Base-by-base conservation (phyloP, 2,797 vertebrate species). In the Sebastes oblongus region DNA sequence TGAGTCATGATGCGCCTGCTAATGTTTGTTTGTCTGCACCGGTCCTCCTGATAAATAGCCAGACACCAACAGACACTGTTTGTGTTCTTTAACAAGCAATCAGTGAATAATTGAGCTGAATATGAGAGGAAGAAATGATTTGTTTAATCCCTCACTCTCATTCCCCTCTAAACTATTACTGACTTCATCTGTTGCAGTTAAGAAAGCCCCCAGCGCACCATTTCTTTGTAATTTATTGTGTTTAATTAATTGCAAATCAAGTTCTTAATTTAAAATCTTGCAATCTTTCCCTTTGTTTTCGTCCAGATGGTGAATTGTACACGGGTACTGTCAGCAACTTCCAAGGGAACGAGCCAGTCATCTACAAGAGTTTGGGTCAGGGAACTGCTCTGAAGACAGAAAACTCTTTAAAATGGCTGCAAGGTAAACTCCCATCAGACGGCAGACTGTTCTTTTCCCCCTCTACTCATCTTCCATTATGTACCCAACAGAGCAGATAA, bases 381-480 rank as follows among this genome's bases (percentile, higher is more conserved):
- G 97, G 97, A 76, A 96, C 97, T 1, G 92, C 96, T 72, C 93
- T 98, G 89, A 99, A 99, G 93, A 99, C 97, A 0, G 98, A 99
- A 88, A 98, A 97, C 92, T 98, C 98, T 88, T 96, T 98, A 93
- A 98, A 95, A 94, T 99, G 98, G 98, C 95, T 99, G 67, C 97
- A 98, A 95, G 98, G 98, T 99, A 93, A 36, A 89, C 39, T 72
- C 58, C 75, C 75, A 66, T 75, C 62, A 60, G 72, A 81, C 46
- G 32, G 65, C 39, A 55, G 30, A n/a, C 18, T 34, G 9, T 60
- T 65, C 25, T 54, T 24, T 18, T 30, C 13, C 6, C 9, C 8
- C 34, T 66, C 29, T 27, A 72, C 73, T 71, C 50, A 86, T 85
- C 59, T 58, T 82, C 60, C 80, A 61, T 89, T 80, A 67, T 87